Evolutionary conservation across 2,888 invertebrate species (phyloP).

Genomic region (Cetonia aurata): DNA sequence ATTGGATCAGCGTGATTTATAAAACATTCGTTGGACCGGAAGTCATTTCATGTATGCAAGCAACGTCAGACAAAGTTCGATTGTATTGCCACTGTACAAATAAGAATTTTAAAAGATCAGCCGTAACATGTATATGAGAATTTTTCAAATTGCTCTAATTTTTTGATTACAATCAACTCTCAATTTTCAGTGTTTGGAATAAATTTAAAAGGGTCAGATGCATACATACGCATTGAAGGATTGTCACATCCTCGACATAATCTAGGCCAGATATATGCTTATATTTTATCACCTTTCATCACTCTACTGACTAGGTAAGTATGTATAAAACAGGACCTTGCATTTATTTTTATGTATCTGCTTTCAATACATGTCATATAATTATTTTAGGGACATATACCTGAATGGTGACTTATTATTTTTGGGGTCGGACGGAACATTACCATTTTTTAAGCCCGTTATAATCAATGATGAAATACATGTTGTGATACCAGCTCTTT

Average conservation of each 20-base stretch:
- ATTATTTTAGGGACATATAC: constrained; percentile 68
- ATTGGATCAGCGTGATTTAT: constrained; percentile 77
- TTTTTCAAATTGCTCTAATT: background rate
- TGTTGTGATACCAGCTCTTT: constrained; percentile 73
- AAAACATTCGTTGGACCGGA: constrained; percentile 77
- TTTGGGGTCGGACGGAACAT: constrained; percentile 65
- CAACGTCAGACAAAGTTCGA: constrained; percentile 67
- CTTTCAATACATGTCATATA: background rate
- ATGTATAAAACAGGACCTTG: background rate
- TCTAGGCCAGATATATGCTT: constrained; percentile 63
- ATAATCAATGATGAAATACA: constrained; percentile 66
- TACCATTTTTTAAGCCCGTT: constrained; percentile 71
- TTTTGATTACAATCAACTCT: background rate
- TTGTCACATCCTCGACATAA: constrained; percentile 46
- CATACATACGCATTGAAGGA: constrained; percentile 69
- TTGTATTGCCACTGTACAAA: constrained; percentile 80
- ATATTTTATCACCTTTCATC: constrained; percentile 66
- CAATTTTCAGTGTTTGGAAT: constrained; percentile 70
- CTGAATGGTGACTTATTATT: constrained; percentile 73
- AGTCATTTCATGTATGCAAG: constrained; percentile 71
- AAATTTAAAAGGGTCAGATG: constrained; percentile 70
- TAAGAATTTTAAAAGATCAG: constrained; percentile 66
- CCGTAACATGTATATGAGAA: constrained; percentile 64
- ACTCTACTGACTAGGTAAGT: constrained; percentile 48
- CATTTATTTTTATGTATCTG: background rate